A percentile compares a stretch with the other conserved stretches of the same genome.
Conservation (phyloP, 2,888 invertebrate species). For the Nipponacmea schrenckii region DNA sequence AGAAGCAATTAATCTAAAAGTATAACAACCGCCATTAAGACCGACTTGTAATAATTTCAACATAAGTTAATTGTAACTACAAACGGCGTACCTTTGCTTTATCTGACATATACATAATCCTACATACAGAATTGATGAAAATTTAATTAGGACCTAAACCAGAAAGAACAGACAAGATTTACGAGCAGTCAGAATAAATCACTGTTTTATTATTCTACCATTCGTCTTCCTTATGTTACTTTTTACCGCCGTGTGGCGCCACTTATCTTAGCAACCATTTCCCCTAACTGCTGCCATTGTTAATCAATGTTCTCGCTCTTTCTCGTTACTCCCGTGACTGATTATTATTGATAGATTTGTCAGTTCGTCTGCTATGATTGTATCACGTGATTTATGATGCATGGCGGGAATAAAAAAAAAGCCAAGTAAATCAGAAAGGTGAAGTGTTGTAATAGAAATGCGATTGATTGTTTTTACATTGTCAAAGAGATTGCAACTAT, state of each 20-base stretch:
- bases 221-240: slow-evolving; percentile 3
- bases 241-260: slow-evolving; percentile 6
- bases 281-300: slow-evolving; percentile 7
- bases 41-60: neutral
- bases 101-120: no score
- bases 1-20: no score
- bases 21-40: no score
- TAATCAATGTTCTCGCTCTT: slow-evolving; percentile 9
- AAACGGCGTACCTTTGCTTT: neutral
- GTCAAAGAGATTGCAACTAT: neutral
- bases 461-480: neutral
- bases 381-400: neutral
- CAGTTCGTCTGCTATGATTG: slow-evolving; percentile 1
- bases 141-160: neutral
- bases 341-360: slow-evolving; percentile 7
- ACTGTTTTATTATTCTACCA: neutral
- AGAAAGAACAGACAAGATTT: neutral
- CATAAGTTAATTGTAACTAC: slow-evolving; percentile 1
- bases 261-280: slow-evolving; percentile 9
- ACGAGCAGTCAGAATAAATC: neutral
- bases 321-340: slow-evolving; percentile 7
- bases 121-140: slow-evolving; percentile 2
- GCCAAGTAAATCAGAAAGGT: neutral
- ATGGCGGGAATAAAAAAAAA: neutral
- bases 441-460: neutral